Percentiles rank a stretch among this genome's conserved stretches.
Evolutionary conservation across 1,140 invertebrate genomes (phyloP).

Genomic region (Drosophila pachea): DNA sequence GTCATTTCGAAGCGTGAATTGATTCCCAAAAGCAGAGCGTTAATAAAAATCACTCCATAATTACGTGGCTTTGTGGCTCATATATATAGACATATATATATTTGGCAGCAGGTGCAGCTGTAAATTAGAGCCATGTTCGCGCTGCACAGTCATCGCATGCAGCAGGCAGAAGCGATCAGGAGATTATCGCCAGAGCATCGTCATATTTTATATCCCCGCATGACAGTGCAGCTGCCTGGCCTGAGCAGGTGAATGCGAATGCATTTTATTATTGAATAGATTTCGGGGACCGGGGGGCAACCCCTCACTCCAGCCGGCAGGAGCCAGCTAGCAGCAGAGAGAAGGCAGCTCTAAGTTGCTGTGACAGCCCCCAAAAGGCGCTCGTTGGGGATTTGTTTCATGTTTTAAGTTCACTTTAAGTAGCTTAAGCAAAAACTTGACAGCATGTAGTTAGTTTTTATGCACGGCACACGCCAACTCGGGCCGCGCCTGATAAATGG

Average conservation of each 20-base stretch:
- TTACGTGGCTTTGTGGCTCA: not conserved
- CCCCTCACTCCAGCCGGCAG: not conserved
- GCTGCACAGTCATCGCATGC: not conserved
- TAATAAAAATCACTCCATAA: not conserved
- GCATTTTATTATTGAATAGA: not conserved
- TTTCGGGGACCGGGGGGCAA: not conserved
- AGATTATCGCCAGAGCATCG: not conserved
- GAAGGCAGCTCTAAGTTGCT: not conserved
- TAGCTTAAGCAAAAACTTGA: constrained; percentile 58
- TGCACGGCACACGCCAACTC: constrained; percentile 71
- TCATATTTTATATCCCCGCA: constrained; percentile 1
- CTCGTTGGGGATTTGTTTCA: constrained; percentile 59
- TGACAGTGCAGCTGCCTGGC: not conserved
- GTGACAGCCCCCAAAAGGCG: constrained; percentile 1
- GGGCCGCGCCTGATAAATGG: constrained; percentile 72
- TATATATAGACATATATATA: not conserved
- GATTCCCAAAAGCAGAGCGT: too few species aligned
- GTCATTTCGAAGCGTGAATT: too few species aligned
- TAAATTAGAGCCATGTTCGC: not conserved
- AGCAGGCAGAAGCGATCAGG: not conserved
- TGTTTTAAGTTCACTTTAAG: constrained; percentile 75
- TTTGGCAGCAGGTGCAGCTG: not conserved
- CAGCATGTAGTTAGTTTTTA: constrained; percentile 67
- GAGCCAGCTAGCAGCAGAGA: too few species aligned
- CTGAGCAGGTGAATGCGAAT: not conserved